Conservation (phyloP, 2,888 invertebrate species). For the Erannis defoliaria region DNA sequence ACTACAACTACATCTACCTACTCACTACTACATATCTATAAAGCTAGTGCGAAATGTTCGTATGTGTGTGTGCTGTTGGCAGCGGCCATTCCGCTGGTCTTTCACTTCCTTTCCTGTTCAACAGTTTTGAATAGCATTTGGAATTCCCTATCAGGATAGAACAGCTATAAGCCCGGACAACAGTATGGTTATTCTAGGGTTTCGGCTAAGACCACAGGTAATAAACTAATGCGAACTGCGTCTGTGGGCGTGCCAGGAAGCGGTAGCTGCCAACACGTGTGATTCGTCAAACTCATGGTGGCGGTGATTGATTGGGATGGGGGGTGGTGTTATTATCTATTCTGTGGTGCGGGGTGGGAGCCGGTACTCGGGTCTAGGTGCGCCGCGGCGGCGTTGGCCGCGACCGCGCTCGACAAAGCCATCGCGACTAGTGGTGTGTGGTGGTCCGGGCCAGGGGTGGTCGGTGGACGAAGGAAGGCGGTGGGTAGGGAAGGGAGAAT, state of each 20-base stretch:
- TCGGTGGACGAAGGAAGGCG: not conserved
- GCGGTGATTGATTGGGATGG: slow-evolving; percentile 18
- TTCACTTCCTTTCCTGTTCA: not conserved
- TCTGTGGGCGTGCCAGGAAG: slow-evolving; percentile 18
- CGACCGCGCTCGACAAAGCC: slow-evolving; percentile 42
- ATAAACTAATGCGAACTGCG: not conserved
- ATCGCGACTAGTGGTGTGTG: slow-evolving; percentile 34
- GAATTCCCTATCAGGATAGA: not conserved
- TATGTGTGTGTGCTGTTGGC: not conserved
- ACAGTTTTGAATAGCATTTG: not conserved
- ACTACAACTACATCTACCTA: slow-evolving; percentile 8
- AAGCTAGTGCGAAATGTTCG: slow-evolving; percentile 1
- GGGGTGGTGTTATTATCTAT: slow-evolving; percentile 6
- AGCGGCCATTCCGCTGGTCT: not conserved
- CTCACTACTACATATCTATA: slow-evolving; percentile 1
- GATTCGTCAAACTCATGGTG: slow-evolving; percentile 31
- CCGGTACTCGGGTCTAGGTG: slow-evolving; percentile 22
- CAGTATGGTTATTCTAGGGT: not conserved
- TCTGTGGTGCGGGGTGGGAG: slow-evolving; percentile 11
- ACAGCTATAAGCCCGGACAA: not conserved
- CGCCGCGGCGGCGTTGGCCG: slow-evolving; percentile 25
- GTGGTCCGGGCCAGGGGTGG: not conserved
- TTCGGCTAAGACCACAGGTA: not conserved
- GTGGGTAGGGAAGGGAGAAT: slow-evolving; percentile 8
- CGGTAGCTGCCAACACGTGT: slow-evolving; percentile 22